Evolutionary conservation across 1,140 invertebrate species (phyloP), one percentile per base, ranked within the genome.

Genomic region (Caenorhabditis briggsae): DNA sequence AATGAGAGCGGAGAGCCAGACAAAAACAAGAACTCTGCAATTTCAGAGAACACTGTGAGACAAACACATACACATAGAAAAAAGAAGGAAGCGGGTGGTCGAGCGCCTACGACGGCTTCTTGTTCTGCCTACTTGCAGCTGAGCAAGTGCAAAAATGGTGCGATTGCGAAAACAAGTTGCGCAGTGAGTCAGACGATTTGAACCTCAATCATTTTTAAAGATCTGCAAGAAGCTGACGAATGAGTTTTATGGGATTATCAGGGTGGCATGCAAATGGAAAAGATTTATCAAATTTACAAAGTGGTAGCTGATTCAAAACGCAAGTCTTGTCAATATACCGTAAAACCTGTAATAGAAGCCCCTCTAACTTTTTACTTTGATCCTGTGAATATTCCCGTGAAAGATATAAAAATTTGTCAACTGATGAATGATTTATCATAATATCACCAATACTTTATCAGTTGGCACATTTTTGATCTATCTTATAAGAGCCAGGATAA

Each of bases 111-210:
- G 43, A 9, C n/a, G 33, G 11, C 33, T 50, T 78, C 46, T 78
- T 78, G n/a, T 78, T 78, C 33, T 70, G 43, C 43, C 43, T 70
- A 11, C 33, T 53, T 78, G 46, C 70, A 78, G 70, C 70, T 50
- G 46, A 78, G 70, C 70, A 50, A 78, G 70, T 78, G 46, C 70
- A 78, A 50, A 78, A 78, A 78, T 50, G 43, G 70, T 78, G 70
- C 70, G 46, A 78, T 50, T 20, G 70, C 70, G 70, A 78, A 78
- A 78, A 78, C 70, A 78, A 78, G 46, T 78, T 50, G 12, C 33
- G 70, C 33, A 33, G 46, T 50, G 70, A 50, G 33, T 78, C 70
- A 50, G 16, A 78, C 11, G 6, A 3, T 25, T 61, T 12, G 9
- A 61, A 5, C n/a, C 14, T 3, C 7, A n/a, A 8, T 61, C 23